Base-by-base conservation (phyloP, 2,888 invertebrate species). In the Ceraclea dissimilis region DNA sequence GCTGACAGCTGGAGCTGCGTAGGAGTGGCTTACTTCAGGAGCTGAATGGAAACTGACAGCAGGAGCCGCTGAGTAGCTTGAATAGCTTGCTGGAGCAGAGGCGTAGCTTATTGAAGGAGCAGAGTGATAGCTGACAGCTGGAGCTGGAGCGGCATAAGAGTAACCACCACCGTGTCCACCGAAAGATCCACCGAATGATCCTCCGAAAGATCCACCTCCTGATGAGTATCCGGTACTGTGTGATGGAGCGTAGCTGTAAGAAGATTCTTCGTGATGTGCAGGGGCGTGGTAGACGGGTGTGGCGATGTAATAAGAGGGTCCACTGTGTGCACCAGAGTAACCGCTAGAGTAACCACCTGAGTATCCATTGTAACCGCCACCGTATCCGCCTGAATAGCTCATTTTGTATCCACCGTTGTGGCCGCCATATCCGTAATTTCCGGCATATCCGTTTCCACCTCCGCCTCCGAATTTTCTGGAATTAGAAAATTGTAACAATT, bases 361-460 rank as follows among this genome's bases (percentile, higher is more conserved):
- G 16, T 43, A 49, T 17, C 51, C 51, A 34, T 43, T 52, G 2
- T 19, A 39, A 18, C 53, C 52, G 31, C 53, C 57, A 16, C 57
- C 57, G 17, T 39, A 52, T 26, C 51, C 54, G 18, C 65, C 65
- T 6, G 64, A 64, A 43, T 31, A n/a, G 1, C 46, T 50, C 2
- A 47, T 51, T n/a, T 19, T 13, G 17, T 33, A 44, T 21, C 48
- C 51, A 39, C 56, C 56, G 19, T 39, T n/a, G 6, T 34, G 47
- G 21, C 22, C 19, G 2, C 51, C 56, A n/a, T 26, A 16, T 59
- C 60, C 63, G n/a, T 49, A 19, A 2, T 49, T 47, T 63, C 62
- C 64, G 58, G 26, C 57, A 60, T 63, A 65, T 59, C 63, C 64
- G 64, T 62, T 59, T 61, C 64, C 65, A 60, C 63, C 64, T 63